These are phyloP conservation scores for Nyleta sp. DNA, from an alignment of 2,888 invertebrate species.

Conservation along the genomic window DNA sequence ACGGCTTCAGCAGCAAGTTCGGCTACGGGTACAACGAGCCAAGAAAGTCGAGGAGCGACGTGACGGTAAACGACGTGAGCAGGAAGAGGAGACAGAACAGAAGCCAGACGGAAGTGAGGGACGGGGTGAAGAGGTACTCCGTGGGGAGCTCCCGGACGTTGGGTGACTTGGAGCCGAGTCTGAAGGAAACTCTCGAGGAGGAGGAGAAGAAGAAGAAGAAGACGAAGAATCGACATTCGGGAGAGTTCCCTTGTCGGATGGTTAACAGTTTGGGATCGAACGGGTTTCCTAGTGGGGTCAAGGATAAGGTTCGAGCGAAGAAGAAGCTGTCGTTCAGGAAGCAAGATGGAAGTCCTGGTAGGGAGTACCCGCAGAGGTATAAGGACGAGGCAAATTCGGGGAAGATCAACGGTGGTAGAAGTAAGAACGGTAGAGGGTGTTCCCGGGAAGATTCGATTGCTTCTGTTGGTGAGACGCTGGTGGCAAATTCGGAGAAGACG, in stretches of 20 bases:
- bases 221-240: conserved; percentile 2
- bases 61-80: conserved; percentile 63
- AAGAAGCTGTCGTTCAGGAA: too few species aligned
- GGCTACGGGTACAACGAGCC: conserved; percentile 66
- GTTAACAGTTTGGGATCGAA: background rate
- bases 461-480: too few species aligned
- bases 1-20: conserved; percentile 76
- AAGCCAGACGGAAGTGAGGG: conserved; percentile 2
- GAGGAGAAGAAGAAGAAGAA: conserved; percentile 20
- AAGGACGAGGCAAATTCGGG: too few species aligned
- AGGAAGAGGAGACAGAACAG: conserved; percentile 24
- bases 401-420: too few species aligned
- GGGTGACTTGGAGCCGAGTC: background rate
- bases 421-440: too few species aligned
- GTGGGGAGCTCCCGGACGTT: too few species aligned
- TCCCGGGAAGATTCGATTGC: too few species aligned
- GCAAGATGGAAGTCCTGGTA: too few species aligned
- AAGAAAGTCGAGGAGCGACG: conserved; percentile 75
- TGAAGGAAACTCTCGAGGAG: background rate
- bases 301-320: too few species aligned
- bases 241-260: background rate
- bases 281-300: too few species aligned
- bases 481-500: too few species aligned
- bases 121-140: background rate
- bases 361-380: too few species aligned